Base-by-base conservation (phyloP, 2,888 invertebrate species). In the Aelia acuminata region DNA sequence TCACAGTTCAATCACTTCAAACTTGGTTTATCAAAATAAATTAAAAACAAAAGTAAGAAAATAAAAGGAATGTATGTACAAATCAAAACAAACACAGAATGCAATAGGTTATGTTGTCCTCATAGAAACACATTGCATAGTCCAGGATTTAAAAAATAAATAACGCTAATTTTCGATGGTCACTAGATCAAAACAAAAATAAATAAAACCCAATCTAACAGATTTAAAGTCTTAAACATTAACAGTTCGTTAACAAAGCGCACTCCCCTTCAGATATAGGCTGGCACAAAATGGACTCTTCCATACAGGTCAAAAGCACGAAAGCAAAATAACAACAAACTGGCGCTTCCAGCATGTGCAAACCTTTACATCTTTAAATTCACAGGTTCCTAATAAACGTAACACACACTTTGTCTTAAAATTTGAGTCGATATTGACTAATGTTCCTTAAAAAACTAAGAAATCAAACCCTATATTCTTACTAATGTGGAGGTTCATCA, bases 311-410 rank as follows among this genome's bases (percentile, higher is more conserved):
- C 94, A 94, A 94, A 92, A 94, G 94, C 94, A 94, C 94, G 93
- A 93, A 93, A 94, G 93, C 94, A 94, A 95, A 95, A 95, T 94
- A 95, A 95, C 94, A 95, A 95, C 95, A 95, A 94, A 94, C 89
- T 90, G 90, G 50, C 75, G 50, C 89, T 90, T 89, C 89, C 89
- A 90, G 89, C 90, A 89, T 89, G 90, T 89, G 90, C 89, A 89
- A 89, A 85, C 89, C 84, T 87, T 53, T 35, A 80, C 87, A 75
- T 86, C 75, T 49, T 85, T 43, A 63, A 88, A 63, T 50, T 49
- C 47, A 80, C 39, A 85, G 80, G n/a, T 57, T 85, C 80, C 75
- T 57, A 88, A 63, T 48, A 84, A 88, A 85, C 70, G 49, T 88
- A 85, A 85, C 80, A 57, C 84, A 31, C 26, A 63, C 47, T 50